Base-by-base conservation (phyloP, 2,888 invertebrate species). In the Beris chalybata region DNA sequence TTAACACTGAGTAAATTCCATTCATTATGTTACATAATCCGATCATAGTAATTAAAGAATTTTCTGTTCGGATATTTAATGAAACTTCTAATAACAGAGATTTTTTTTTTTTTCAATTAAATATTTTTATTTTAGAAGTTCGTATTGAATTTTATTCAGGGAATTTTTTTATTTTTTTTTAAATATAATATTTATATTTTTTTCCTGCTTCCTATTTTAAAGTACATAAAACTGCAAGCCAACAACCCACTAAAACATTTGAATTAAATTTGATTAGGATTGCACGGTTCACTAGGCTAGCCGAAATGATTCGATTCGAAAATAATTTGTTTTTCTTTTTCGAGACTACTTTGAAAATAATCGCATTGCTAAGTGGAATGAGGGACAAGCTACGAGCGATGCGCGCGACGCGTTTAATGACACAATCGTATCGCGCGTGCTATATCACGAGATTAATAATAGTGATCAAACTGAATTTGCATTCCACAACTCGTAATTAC, bases 1-100 rank as follows among this genome's bases (percentile, higher is more conserved):
- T 45, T 31, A 69, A 11, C 31, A 63, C 48, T 43, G 68, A 57
- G 30, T 57, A 65, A 54, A 67, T 29, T 15, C 56, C 57, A 63
- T 65, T 65, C 65, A 69, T 54, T 11, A 67, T 47, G 57, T 48
- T 67, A 52, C 67, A 69, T 54, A 67, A 54, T 56, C 56, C 55
- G 48, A 47, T 48, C 64, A 65, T 65, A 56, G 12, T 53, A 38
- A 38, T 38, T 38, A 1, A 38, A 38, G 9, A 38, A 38, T 38
- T 15, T 31, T 54, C 31, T 56, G 7, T 56, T 15, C 44, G 15
- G 38, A 38, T 38, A 5, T 38, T 9, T 2, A 3, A 1, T 38
- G 2, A 38, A 54, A 31, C n/a, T 29, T 31, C 31, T 54, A 54
- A 48, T 22, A 22, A 2, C 15, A 12, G 5, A 13, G 48, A n/a